Evolutionary conservation across 2,797 vertebrate genomes (phyloP).

Genomic region (Spea hammondii): DNA sequence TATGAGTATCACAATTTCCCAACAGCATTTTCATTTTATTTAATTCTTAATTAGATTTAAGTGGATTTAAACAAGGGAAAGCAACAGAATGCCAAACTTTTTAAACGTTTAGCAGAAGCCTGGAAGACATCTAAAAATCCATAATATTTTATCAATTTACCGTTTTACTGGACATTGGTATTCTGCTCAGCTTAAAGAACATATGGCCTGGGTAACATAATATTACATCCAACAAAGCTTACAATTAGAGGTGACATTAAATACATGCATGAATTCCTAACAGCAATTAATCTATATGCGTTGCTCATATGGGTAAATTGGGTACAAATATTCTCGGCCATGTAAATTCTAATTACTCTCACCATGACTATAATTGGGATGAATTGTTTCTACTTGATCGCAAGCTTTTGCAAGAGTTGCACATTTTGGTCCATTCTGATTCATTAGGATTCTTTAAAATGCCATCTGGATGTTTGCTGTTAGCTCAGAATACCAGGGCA

Average conservation of each 20-base stretch:
- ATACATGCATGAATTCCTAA: not conserved
- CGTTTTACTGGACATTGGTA: not conserved
- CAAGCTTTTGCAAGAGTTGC: not conserved
- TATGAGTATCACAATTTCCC: not conserved
- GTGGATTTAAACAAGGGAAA: slow-evolving; percentile 24
- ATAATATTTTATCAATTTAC: not conserved
- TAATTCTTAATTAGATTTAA: slow-evolving; percentile 38
- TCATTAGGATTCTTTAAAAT: slow-evolving; percentile 30
- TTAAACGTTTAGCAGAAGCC: not conserved
- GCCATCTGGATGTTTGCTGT: slow-evolving; percentile 38
- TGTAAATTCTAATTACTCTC: slow-evolving; percentile 20
- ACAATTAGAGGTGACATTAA: not conserved
- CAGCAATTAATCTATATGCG: slow-evolving; percentile 4
- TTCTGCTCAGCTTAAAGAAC: not conserved
- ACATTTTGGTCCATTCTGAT: slow-evolving; percentile 16
- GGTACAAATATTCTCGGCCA: not conserved
- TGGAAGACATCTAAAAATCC: not conserved
- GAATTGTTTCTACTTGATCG: slow-evolving; percentile 19
- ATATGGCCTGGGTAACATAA: slow-evolving; percentile 12
- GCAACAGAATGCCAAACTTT: slow-evolving; percentile 2
- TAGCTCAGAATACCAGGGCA: slow-evolving; percentile 20
- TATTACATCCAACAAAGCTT: not conserved
- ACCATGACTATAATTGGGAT: slow-evolving; percentile 8
- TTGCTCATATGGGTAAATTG: not conserved
- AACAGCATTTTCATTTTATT: slow-evolving; percentile 26